phyloP scores from a whole-genome alignment of 2,888 invertebrate genomes.

The Lepidonotus clava region DNA sequence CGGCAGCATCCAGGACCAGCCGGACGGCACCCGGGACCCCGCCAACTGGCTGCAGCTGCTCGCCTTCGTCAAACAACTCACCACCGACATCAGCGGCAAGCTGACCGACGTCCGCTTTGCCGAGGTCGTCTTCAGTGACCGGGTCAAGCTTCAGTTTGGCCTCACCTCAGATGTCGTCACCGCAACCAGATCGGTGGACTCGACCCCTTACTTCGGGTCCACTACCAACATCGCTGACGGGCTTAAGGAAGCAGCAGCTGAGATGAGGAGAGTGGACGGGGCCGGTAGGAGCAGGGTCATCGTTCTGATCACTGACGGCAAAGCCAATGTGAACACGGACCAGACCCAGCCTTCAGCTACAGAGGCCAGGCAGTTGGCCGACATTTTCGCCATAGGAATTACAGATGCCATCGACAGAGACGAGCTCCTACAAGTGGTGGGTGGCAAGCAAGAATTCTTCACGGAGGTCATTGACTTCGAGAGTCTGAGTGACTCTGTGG shows the following conservation, averaged over 20 bases:
- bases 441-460: not conserved
- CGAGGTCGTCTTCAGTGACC: slow-evolving; percentile 26
- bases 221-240: slow-evolving; percentile 20
- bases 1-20: slow-evolving; percentile 24
- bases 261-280: not conserved
- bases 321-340: slow-evolving; percentile 19
- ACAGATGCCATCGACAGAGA: slow-evolving; percentile 7
- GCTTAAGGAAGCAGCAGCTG: not conserved
- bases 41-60: not conserved
- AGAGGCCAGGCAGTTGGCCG: not conserved
- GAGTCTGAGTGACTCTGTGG: not conserved
- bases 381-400: not conserved
- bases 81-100: not conserved
- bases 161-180: not conserved
- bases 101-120: not conserved
- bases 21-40: slow-evolving; percentile 17
- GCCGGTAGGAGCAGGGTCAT: not conserved
- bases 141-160: not conserved
- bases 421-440: not conserved
- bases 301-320: slow-evolving; percentile 20
- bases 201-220: not conserved
- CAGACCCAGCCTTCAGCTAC: not conserved
- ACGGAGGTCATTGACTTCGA: slow-evolving; percentile 8
- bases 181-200: not conserved
- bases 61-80: not conserved